Conservation (phyloP, 1,140 invertebrate genomes). For the Neuroterus valhalla region DNA sequence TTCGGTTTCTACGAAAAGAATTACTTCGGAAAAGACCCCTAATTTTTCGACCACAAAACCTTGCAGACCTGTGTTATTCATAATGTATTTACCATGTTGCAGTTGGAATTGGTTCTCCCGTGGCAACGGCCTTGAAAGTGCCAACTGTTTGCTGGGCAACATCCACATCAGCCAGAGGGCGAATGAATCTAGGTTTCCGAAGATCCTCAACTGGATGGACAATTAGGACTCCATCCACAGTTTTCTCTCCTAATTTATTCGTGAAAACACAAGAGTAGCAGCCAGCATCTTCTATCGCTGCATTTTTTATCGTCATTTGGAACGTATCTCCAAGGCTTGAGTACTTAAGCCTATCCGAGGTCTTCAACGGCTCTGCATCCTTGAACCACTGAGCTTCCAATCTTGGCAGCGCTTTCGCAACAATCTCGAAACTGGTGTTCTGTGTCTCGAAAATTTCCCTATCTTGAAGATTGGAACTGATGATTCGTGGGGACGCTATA, state of each 20-base stretch:
- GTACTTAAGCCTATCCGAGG: constrained; percentile 79
- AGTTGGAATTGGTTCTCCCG: constrained; percentile 85
- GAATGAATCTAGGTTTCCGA: constrained; percentile 84
- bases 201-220: constrained; percentile 84
- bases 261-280: constrained; percentile 84
- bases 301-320: constrained; percentile 81
- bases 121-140: constrained; percentile 84
- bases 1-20: too few relatives aligned
- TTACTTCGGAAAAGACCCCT: too few relatives aligned
- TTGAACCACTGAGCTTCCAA: constrained; percentile 87
- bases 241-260: constrained; percentile 85
- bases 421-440: constrained; percentile 82
- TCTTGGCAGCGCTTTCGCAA: constrained; percentile 83
- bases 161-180: constrained; percentile 80
- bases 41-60: too few relatives aligned
- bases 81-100: constrained; percentile 75
- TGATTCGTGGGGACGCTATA: constrained; percentile 84
- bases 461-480: constrained; percentile 84
- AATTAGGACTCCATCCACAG: constrained; percentile 81
- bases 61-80: too few relatives aligned
- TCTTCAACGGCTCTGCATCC: constrained; percentile 80
- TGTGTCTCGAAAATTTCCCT: constrained; percentile 85
- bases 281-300: constrained; percentile 84
- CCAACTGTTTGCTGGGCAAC: constrained; percentile 83
- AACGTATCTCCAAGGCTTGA: constrained; percentile 83